A percentile compares a stretch with the other conserved stretches of the same genome.
phyloP scores from a whole-genome alignment of 1,140 invertebrate species.

The Platorchestia sp. region DNA sequence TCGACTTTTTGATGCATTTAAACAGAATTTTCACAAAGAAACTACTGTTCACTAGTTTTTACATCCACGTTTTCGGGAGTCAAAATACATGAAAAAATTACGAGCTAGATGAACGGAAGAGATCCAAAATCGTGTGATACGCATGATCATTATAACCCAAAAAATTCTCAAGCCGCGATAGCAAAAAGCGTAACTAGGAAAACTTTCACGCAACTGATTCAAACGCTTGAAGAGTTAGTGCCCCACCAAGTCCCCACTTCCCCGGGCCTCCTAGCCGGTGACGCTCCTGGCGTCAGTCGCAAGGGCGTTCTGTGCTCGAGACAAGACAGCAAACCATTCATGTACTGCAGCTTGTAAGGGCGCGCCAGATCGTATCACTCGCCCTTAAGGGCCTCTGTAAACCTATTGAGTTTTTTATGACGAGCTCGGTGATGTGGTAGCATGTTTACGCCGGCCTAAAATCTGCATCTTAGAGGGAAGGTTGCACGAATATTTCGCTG shows the following conservation, averaged over 20 bases:
- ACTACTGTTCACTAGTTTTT: too few species aligned
- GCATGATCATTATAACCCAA: too few species aligned
- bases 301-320: neutral
- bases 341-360: neutral
- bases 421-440: neutral
- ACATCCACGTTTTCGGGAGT: too few species aligned
- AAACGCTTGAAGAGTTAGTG: neutral
- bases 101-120: too few species aligned
- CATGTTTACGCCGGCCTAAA: neutral
- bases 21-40: too few species aligned
- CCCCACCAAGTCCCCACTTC: neutral
- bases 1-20: too few species aligned
- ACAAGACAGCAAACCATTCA: neutral
- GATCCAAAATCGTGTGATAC: too few species aligned
- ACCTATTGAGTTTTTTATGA: neutral
- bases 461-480: neutral
- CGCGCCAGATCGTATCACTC: neutral
- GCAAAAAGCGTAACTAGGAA: too few species aligned
- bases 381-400: neutral
- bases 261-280: too few species aligned
- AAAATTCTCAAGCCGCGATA: too few species aligned
- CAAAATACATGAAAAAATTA: too few species aligned
- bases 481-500: neutral
- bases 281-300: neutral
- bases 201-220: too few species aligned